phyloP scores from a whole-genome alignment of 2,797 vertebrate species.

The Chaenodraco wilsoni region DNA sequence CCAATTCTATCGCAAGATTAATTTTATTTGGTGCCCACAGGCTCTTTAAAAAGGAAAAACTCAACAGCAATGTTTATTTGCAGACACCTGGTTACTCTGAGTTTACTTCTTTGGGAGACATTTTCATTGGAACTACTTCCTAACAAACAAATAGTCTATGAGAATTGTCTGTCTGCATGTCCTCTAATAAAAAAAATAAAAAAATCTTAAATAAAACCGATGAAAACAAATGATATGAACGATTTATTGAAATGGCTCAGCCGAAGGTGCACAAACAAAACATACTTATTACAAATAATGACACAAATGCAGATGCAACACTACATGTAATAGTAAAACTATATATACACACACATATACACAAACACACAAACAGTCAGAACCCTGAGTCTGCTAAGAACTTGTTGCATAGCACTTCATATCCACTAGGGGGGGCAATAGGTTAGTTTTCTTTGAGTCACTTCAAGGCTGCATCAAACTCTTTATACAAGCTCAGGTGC shows the following conservation, averaged over 20 bases:
- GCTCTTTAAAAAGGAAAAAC: not conserved
- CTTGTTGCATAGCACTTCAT: not conserved
- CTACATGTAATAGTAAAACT: constrained; percentile 8
- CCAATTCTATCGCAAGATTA: not conserved
- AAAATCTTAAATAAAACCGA: not conserved
- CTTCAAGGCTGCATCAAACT: constrained; percentile 15
- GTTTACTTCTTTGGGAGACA: not conserved
- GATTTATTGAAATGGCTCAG: constrained; percentile 31
- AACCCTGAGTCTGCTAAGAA: constrained; percentile 22
- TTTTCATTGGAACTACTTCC: not conserved
- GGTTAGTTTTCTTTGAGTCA: not conserved
- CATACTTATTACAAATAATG: constrained; percentile 34
- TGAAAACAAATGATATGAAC: not conserved
- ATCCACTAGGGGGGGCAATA: constrained; percentile 47
- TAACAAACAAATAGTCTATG: not conserved
- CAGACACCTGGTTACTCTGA: not conserved
- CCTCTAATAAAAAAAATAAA: too few species aligned
- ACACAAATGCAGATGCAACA: constrained; percentile 24
- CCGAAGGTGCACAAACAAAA: constrained; percentile 23
- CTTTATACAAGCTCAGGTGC: not conserved
- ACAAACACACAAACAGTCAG: not conserved
- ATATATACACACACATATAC: constrained; percentile 1
- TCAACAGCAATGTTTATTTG: not conserved
- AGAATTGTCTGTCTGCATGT: not conserved
- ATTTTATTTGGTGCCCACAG: not conserved